Percentiles rank a stretch among this genome's conserved stretches.
phyloP scores from a whole-genome alignment of 2,888 invertebrate species.

The Micropterix aruncella region DNA sequence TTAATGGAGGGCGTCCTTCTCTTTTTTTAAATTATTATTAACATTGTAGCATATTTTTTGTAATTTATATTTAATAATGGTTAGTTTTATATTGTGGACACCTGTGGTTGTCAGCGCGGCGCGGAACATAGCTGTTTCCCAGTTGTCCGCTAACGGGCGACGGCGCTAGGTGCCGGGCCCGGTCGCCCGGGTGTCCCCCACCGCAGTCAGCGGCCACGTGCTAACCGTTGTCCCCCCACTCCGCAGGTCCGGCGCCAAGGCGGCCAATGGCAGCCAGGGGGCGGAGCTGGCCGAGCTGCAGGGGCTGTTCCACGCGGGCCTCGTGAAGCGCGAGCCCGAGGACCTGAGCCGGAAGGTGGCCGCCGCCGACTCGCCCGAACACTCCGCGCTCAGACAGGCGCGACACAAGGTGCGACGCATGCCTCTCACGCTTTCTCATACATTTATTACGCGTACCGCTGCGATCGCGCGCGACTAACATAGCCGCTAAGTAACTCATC shows the following conservation, averaged over 20 bases:
- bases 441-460: no score
- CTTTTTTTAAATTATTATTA: no score
- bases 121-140: background rate
- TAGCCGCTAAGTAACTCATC: no score
- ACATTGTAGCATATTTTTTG: no score
- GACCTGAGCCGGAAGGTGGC: conserved; percentile 61
- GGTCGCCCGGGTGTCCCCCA: conserved; percentile 20
- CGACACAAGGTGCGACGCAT: conserved; percentile 49
- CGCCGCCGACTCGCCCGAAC: conserved; percentile 39
- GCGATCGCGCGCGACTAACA: no score
- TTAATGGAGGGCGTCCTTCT: no score
- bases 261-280: conserved; percentile 54
- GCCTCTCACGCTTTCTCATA: conserved; percentile 16
- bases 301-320: conserved; percentile 48
- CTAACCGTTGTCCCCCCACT: conserved; percentile 38
- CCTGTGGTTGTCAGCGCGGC: background rate
- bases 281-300: conserved; percentile 49
- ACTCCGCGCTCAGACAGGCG: conserved; percentile 44
- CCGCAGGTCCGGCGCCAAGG: conserved; percentile 49
- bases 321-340: conserved; percentile 71
- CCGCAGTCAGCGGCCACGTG: conserved; percentile 16
- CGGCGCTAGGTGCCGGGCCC: conserved; percentile 2
- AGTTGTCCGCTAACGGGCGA: background rate
- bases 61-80: conserved; percentile 1
- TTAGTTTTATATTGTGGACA: background rate